Evolutionary conservation across 92 coral and sea anemone species (phyloP).

Genomic region (Phenganax stokvisi): DNA sequence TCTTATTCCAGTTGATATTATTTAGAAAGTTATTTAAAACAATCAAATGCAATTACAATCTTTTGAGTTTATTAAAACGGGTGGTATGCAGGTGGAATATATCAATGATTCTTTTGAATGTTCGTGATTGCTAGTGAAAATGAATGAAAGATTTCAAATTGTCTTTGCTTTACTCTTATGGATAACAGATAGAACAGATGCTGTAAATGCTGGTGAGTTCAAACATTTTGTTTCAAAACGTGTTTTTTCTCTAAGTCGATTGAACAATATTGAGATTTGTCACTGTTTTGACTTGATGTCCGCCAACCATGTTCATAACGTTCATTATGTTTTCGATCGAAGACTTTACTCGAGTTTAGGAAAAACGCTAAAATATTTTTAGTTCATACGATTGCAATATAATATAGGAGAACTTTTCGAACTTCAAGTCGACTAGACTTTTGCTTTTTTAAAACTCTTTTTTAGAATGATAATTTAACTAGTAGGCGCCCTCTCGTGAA

Average conservation of each 20-base stretch:
- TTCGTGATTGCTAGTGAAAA: background rate
- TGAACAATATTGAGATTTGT: background rate
- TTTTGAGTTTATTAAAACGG: background rate
- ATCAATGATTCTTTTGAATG: background rate
- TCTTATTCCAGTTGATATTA: too few relatives aligned
- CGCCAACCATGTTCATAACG: background rate
- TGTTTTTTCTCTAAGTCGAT: background rate
- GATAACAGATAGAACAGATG: conserved; percentile 3
- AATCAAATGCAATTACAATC: background rate
- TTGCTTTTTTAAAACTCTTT: too few relatives aligned
- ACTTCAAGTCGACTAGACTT: too few relatives aligned
- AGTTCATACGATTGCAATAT: too few relatives aligned
- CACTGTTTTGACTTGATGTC: conserved; percentile 20
- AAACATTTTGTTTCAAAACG: background rate
- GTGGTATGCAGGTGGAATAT: conserved; percentile 17
- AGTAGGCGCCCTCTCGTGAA: too few relatives aligned
- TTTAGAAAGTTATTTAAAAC: background rate
- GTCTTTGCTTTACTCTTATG: conserved; percentile 26
- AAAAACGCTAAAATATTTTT: too few relatives aligned
- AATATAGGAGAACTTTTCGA: too few relatives aligned
- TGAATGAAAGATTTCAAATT: conserved; percentile 16
- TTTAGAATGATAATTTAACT: too few relatives aligned
- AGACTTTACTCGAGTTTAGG: too few relatives aligned
- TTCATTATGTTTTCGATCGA: too few relatives aligned
- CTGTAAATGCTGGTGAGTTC: conserved; percentile 4